phyloP scores from a whole-genome alignment of 2,113 vertebrate genomes.

The Eptesicus fuscus region DNA sequence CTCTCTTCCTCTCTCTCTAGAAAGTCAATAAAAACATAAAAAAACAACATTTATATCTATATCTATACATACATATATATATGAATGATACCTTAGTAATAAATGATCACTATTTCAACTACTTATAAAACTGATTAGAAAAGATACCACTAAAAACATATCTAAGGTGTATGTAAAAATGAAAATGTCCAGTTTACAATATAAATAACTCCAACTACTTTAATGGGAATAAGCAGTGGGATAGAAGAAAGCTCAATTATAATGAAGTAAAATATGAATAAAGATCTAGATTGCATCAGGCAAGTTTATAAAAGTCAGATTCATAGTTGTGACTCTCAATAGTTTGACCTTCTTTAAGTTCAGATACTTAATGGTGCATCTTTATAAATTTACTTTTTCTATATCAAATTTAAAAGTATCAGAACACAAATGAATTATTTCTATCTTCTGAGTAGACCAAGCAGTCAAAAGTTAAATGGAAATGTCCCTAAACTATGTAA shows the following conservation, averaged over 20 bases:
- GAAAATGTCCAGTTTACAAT: background rate
- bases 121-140: background rate
- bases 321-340: background rate
- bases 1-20: no score
- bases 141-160: background rate
- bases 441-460: constrained; percentile 5
- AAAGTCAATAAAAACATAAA: no score
- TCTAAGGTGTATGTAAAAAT: background rate
- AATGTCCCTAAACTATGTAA: background rate
- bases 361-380: background rate
- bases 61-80: background rate
- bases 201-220: background rate
- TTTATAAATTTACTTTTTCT: background rate
- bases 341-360: background rate
- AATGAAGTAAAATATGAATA: constrained; percentile 18
- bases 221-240: background rate
- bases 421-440: constrained; percentile 4
- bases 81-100: background rate
- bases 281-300: background rate
- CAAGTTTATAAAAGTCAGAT: background rate
- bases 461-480: constrained; percentile 31
- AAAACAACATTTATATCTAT: background rate
- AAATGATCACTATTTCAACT: constrained; percentile 5
- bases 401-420: background rate
- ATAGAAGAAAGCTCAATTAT: background rate